Evolutionary conservation across 2,113 vertebrate genomes (phyloP).

Genomic region (Periophthalmus modestus): DNA sequence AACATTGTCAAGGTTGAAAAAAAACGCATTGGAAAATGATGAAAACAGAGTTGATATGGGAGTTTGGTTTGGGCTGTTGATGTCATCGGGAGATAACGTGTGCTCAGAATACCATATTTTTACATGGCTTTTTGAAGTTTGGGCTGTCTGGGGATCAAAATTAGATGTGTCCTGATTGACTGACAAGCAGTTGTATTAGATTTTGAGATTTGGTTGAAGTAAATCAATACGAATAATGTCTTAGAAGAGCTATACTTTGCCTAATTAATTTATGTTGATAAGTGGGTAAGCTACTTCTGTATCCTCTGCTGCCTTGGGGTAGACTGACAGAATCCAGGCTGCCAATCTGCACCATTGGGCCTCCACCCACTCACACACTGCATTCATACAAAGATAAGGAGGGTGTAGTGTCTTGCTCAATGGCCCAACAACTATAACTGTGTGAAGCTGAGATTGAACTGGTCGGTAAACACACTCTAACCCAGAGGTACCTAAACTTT

Average conservation of each 20-base stretch:
- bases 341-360: not conserved
- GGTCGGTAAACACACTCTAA: too few relatives aligned
- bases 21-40: not conserved
- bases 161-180: not conserved
- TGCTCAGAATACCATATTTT: not conserved
- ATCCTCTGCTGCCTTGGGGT: not conserved
- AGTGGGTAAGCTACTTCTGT: not conserved
- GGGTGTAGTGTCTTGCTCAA: not conserved
- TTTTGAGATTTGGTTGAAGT: not conserved
- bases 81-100: not conserved
- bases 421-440: not conserved
- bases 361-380: not conserved
- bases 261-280: not conserved
- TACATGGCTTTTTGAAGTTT: not conserved
- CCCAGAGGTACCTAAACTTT: too few relatives aligned
- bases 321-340: too few relatives aligned
- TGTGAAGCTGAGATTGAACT: too few relatives aligned
- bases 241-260: not conserved
- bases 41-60: slow-evolving; percentile 2
- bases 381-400: not conserved
- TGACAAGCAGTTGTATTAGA: not conserved
- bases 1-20: not conserved
- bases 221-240: not conserved
- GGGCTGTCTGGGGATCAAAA: not conserved
- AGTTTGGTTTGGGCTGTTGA: not conserved